phyloP scores from a whole-genome alignment of 2,113 vertebrate genomes.

The Cyprinodon variegatus region DNA sequence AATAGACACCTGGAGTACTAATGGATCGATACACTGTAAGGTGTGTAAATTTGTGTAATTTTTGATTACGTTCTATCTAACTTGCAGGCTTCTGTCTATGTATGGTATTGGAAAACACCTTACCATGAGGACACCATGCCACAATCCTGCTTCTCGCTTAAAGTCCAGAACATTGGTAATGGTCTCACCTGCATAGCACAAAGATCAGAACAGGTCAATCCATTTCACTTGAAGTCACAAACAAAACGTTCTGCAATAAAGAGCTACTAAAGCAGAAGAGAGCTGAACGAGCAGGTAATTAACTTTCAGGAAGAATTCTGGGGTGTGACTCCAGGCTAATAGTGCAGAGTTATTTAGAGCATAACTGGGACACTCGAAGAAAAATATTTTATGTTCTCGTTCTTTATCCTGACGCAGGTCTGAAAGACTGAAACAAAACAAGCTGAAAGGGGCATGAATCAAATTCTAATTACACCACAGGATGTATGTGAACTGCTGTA shows the following conservation, averaged over 20 bases:
- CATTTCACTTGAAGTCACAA: constrained; percentile 3
- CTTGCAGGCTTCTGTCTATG: neutral
- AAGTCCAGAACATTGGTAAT: constrained; percentile 97
- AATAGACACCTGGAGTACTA: neutral
- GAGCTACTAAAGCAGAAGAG: constrained; percentile 6
- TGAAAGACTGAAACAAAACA: constrained; percentile 18
- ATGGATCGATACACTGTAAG: no score
- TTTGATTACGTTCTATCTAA: neutral
- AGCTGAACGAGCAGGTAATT: constrained; percentile 9
- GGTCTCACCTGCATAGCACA: constrained; percentile 85
- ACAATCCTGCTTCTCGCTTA: constrained; percentile 94
- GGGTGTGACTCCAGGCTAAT: constrained; percentile 21
- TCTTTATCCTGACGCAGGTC: constrained; percentile 36
- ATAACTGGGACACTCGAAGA: constrained; percentile 56
- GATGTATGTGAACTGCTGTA: constrained; percentile 11
- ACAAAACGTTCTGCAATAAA: neutral
- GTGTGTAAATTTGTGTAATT: no score
- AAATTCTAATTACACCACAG: constrained; percentile 32
- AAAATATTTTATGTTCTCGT: constrained; percentile 20
- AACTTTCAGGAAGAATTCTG: constrained; percentile 29
- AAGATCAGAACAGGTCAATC: constrained; percentile 34
- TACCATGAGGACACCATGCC: constrained; percentile 94
- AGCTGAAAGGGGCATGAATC: constrained; percentile 38
- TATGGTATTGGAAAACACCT: constrained; percentile 62
- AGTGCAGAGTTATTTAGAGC: constrained; percentile 52